Percentiles rank a stretch among this genome's conserved stretches.
Conservation (phyloP, 2,888 invertebrate species). For the Sisyra nigra region DNA sequence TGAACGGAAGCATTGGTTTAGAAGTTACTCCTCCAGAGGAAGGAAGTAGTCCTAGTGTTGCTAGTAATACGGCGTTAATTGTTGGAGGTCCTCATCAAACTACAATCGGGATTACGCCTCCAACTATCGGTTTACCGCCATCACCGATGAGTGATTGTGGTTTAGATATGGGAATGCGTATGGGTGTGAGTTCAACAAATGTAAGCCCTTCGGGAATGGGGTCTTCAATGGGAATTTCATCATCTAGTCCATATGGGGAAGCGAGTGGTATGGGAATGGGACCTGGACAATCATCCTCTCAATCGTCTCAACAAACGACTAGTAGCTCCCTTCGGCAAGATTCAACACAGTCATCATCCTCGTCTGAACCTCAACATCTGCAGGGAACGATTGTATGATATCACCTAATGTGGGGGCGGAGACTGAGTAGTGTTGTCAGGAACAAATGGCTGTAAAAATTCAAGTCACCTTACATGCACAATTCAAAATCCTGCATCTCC, state of each 20-base stretch:
- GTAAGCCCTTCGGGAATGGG: constrained; percentile 15
- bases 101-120: constrained; percentile 12
- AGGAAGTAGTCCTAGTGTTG: constrained; percentile 33
- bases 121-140: constrained; percentile 6
- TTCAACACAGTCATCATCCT: constrained; percentile 21
- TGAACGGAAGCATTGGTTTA: constrained; percentile 73
- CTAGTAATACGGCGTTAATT: constrained; percentile 36
- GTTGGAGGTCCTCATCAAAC: constrained; percentile 28
- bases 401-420: constrained; percentile 84
- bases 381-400: constrained; percentile 93
- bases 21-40: constrained; percentile 46
- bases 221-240: background rate
- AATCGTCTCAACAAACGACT: constrained; percentile 25
- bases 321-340: constrained; percentile 11
- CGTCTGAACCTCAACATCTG: constrained; percentile 52
- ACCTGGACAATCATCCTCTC: constrained; percentile 19
- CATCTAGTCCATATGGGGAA: background rate
- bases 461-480: constrained; percentile 15
- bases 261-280: constrained; percentile 10
- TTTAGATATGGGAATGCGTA: constrained; percentile 9
- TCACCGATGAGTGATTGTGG: constrained; percentile 7
- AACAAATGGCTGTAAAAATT: constrained; percentile 54
- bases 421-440: constrained; percentile 60
- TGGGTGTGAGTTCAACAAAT: constrained; percentile 8
- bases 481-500: background rate